phyloP scores from a whole-genome alignment of 2,113 vertebrate genomes.

The Nicator chloris region DNA sequence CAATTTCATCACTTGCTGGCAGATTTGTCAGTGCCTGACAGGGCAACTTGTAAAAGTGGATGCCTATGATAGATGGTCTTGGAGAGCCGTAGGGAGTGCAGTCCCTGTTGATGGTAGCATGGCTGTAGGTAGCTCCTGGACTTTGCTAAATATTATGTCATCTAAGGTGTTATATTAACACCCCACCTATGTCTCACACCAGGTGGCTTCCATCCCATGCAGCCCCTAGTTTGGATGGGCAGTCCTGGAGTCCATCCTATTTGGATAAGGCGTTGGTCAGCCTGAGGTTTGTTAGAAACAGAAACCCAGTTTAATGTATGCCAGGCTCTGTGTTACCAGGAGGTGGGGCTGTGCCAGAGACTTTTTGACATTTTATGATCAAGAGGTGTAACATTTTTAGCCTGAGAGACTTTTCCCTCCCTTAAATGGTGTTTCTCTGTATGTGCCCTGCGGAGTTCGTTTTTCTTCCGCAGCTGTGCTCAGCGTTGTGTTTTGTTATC shows the following conservation, averaged over 20 bases:
- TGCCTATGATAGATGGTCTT: background rate
- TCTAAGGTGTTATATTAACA: background rate
- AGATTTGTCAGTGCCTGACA: background rate
- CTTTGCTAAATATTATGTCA: background rate
- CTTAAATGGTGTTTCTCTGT: background rate
- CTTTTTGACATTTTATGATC: background rate
- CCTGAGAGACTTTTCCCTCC: background rate
- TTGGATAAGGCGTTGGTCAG: background rate
- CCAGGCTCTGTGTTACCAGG: background rate
- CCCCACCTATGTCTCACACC: too few relatives aligned
- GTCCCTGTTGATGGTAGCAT: background rate
- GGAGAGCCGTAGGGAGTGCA: background rate
- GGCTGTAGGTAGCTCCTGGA: background rate
- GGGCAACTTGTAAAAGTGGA: background rate
- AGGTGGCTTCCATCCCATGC: background rate
- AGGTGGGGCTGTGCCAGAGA: background rate
- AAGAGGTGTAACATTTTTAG: conserved; percentile 8
- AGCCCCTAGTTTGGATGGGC: background rate
- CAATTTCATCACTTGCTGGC: background rate
- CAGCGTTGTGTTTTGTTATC: background rate
- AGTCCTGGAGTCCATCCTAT: background rate
- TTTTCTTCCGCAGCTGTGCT: background rate
- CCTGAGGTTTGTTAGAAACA: background rate
- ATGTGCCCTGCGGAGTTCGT: background rate
- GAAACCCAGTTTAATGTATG: background rate